Evolutionary conservation across 2,113 vertebrate species (phyloP), one percentile per base, ranked within the genome.

Genomic region (Petrocephalus microphthalmus): DNA sequence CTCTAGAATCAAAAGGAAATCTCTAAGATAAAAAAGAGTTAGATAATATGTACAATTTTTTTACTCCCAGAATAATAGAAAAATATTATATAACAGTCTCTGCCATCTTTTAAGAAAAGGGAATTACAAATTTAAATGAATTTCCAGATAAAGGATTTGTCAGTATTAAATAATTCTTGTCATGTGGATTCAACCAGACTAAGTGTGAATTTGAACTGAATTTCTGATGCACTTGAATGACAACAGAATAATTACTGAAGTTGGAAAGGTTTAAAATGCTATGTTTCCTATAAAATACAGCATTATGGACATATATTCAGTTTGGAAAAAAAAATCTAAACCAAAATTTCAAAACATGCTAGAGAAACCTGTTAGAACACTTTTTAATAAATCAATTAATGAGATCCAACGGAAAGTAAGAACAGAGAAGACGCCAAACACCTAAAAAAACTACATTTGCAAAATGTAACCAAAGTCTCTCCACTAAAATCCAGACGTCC

Each of bases 81-180:
- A 78, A 37, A 78, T 19, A 42, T 37, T 78, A 78, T 19, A 74
- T 78, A 78, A 78, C 71, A 78, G 29, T 33, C 71, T 37, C 29
- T 42, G 33, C 71, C 17, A 42, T 78, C 71, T 42, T 78, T 37
- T 42, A 37, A 29, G 71, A 78, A 78, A 78, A 78, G 71, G 33
- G 37, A 78, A 78, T 78, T 78, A 78, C 33, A 78, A 78, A 78
- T 78, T 78, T 78, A 78, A 78, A 78, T 78, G 17, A 78, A 78
- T 37, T 78, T 78, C 71, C 71, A 78, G 33, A 42, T 37, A 78
- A 78, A 78, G 71, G 71, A 29, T 78, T 78, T 78, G 71, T 78
- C 33, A 42, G 33, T 42, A 78, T 78, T 78, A 78, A 78, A 78
- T 42, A 33, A 78, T 42, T 78, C 33, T 29, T 78, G 33, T 78